A percentile compares a stretch with the other conserved stretches of the same genome.
Conservation (phyloP, 2,888 invertebrate genomes). For the Ditula angustiorana region DNA sequence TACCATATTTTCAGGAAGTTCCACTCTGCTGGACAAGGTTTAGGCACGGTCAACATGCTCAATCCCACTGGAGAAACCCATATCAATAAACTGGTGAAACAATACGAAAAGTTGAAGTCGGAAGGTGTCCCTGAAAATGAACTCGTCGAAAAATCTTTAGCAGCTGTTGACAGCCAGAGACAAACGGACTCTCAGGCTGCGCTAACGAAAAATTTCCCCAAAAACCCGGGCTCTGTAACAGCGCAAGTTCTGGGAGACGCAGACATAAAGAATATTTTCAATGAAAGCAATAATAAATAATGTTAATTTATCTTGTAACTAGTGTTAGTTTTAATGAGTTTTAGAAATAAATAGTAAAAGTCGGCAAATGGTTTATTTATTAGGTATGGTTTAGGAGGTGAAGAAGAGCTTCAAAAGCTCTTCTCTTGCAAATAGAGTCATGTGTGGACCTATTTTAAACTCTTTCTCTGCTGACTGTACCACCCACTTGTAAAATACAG, state of each 20-base stretch:
- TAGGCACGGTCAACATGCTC: slow-evolving; percentile 83
- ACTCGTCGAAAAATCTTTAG: slow-evolving; percentile 68
- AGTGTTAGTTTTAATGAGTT: slow-evolving; percentile 10
- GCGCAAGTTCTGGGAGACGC: slow-evolving; percentile 64
- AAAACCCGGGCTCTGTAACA: slow-evolving; percentile 63
- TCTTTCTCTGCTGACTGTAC: no score
- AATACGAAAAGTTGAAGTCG: slow-evolving; percentile 85
- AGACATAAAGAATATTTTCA: slow-evolving; percentile 69
- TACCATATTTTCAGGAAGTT: slow-evolving; percentile 84
- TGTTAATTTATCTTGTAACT: neutral
- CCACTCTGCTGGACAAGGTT: slow-evolving; percentile 85
- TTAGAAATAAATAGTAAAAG: slow-evolving; percentile 16
- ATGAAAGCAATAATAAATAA: slow-evolving; percentile 53
- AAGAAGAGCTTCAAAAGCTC: no score
- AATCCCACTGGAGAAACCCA: slow-evolving; percentile 81
- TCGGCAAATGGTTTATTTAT: no score
- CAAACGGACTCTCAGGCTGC: slow-evolving; percentile 53
- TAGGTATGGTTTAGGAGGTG: no score
- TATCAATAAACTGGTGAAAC: slow-evolving; percentile 86
- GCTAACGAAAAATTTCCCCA: slow-evolving; percentile 46
- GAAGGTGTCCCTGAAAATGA: slow-evolving; percentile 84
- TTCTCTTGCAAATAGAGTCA: no score
- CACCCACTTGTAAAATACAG: no score
- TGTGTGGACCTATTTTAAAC: no score
- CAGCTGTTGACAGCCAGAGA: slow-evolving; percentile 58